Evolutionary conservation across 92 coral and sea anemone species (phyloP), one percentile per base, ranked within the genome.

Genomic region (Porites cylindrica): DNA sequence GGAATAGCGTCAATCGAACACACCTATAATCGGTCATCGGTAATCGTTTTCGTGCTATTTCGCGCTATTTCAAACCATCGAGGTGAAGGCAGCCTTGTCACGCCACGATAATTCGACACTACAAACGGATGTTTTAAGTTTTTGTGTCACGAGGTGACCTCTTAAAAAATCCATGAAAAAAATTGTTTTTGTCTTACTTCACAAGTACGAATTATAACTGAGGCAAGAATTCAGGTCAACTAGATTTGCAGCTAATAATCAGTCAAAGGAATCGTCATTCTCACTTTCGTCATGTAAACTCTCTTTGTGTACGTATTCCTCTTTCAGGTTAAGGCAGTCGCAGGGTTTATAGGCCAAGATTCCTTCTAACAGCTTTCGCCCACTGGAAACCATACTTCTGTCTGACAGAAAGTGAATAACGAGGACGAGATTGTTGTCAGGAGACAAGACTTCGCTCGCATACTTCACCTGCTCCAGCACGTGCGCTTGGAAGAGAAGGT

Each of bases 401-500:
- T 83, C 87, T 51, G 87, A 63, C n/a, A 83, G 43, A 51, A 83
- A 83, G 61, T 74, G 80, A 8, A 83, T 51, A 8, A 83, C 87
- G 20, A 83, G 73, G 5, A 83, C 74, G 16, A 65, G 23, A 63
- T 62, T 62, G 26, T 83, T 83, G 20, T 74, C 65, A 53, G 76
- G 61, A 51, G 87, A 56, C 24, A 74, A 26, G 10, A 29, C 81
- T 7, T 83, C 87, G 17, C 60, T 72, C 26, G 81, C 87, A 47
- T 29, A 60, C 47, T 75, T 83, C 8, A 83, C 80, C 21, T 83
- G 87, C 65, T 65, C 87, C 74, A 83, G 13, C 17, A 83, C 61
- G 54, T 96, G 99, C 66, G 91, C 93, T 72, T 86, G 91, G 79
- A 93, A 90, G n/a, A 95, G 86, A 24, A 89, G 65, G 13, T 93